Base-by-base conservation (phyloP, 2,888 invertebrate species). In the Tiliacea citrago region DNA sequence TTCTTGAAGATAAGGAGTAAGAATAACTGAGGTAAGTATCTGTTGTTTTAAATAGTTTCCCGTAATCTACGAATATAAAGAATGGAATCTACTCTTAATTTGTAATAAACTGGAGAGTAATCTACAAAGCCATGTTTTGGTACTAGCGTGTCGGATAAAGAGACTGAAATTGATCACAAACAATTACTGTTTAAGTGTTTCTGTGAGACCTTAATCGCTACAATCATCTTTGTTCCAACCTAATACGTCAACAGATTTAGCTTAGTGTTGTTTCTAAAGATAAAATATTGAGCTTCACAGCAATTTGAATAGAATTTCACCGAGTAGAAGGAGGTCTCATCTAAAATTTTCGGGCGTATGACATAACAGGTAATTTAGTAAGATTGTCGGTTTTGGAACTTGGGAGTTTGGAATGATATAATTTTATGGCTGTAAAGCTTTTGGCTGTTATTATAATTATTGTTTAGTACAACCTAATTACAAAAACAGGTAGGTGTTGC, bases 291-390 rank as follows among this genome's bases (percentile, higher is more conserved):
- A 13, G 45, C 18, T 45, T 70, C 58, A 57, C 42, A 57, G 49
- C 39, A 47, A 76, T 83, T 79, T 69, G 79, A 79, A 83, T 83
- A 66, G 66, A 55, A 65, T 42, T 75, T 60, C 61, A 62, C 45
- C 13, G 47, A 62, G 49, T 42, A 45, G 57, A 39, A 68, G n/a
- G n/a, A 24, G 55, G 9, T 62, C 29, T 39, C 57, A 39, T 75
- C 69, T 75, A 35, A 69, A 82, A 70, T 73, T 75, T 79, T 72
- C 80, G 58, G 66, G 73, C 75, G 10, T 62, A 18, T n/a, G 18
- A 61, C 18, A 63, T 60, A 49, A 65, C 39, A 45, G 24, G 49
- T 9, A n/a, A 24, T 47, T 57, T 72, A 65, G 61, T 55, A 21
- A 73, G 35, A 68, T 77, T 66, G 58, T 62, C 53, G 39, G 65